Base-by-base conservation (phyloP, 1,140 invertebrate species). In the Caenorhabditis brenneri region DNA sequence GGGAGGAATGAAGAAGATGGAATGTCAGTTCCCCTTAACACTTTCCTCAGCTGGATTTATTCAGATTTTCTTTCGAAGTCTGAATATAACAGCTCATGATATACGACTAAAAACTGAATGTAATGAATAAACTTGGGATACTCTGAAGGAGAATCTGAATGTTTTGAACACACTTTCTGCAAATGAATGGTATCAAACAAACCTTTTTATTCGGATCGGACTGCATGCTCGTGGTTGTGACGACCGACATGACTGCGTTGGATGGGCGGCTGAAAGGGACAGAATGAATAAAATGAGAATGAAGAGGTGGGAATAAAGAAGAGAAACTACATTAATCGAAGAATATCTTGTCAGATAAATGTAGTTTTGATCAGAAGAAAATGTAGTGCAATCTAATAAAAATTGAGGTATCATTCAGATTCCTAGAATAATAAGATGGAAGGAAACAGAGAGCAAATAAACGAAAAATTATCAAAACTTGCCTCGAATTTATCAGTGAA, bases 141-240 rank as follows among this genome's bases (percentile, higher is more conserved):
- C n/a, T n/a, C n/a, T n/a, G n/a, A n/a, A n/a, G n/a, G n/a, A n/a
- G n/a, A n/a, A n/a, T n/a, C n/a, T n/a, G n/a, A n/a, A 42, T 42
- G 5, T 42, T 12, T 42, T 42, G 39, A 42, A 42, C n/a, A n/a
- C n/a, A n/a, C 39, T 42, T 42, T 42, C 39, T 6, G 39, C 39
- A 6, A 5, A 42, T 5, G 12, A 42, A 5, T 42, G 12, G 39
- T 42, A 6, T 42, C 39, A 5, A 42, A 42, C 24, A 36, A 22
- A 74, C 65, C 65, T 42, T 74, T 42, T 65, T 65, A 36, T 74
- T 74, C 9, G 65, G 24, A 74, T 74, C 65, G 36, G 65, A 74
- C 65, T 74, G 65, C 65, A 74, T 74, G n/a, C 36, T 74, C 24
- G 65, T 74, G n/a, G 12, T 74, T 16, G 65, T 74, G 12, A 74